Conservation (phyloP, 2,888 invertebrate genomes). For the Cataglyphis albicans region DNA sequence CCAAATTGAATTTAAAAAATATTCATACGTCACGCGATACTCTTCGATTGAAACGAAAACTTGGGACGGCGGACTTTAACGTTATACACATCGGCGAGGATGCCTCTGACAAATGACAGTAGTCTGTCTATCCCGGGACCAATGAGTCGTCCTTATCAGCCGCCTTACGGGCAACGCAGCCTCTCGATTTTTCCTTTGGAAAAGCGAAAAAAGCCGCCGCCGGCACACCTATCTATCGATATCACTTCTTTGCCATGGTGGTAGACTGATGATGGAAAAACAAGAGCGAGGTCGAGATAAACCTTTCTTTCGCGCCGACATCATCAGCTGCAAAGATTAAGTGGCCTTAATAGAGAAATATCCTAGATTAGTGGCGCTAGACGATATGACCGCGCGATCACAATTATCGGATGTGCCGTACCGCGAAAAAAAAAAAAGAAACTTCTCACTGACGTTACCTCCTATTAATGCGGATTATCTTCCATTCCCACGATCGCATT, state of each 20-base stretch:
- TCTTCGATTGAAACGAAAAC: slow-evolving; percentile 65
- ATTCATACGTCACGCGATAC: slow-evolving; percentile 42
- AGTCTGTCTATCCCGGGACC: slow-evolving; percentile 78
- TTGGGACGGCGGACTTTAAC: slow-evolving; percentile 54
- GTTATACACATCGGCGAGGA: slow-evolving; percentile 54
- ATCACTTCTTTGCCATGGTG: slow-evolving; percentile 77
- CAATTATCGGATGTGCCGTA: slow-evolving; percentile 4
- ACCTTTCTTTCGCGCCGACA: slow-evolving; percentile 66
- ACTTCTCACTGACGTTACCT: slow-evolving; percentile 34
- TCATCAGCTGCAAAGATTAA: slow-evolving; percentile 70
- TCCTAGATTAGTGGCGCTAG: slow-evolving; percentile 56
- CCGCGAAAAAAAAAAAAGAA: slow-evolving; percentile 5
- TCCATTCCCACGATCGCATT: slow-evolving; percentile 40
- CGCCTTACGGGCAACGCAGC: slow-evolving; percentile 67
- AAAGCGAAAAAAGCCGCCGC: slow-evolving; percentile 68
- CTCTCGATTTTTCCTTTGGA: slow-evolving; percentile 69
- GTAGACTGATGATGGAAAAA: slow-evolving; percentile 80
- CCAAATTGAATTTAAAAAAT: slow-evolving; percentile 38
- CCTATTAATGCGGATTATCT: slow-evolving; percentile 56
- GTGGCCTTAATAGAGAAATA: slow-evolving; percentile 69
- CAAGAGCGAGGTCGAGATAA: slow-evolving; percentile 74
- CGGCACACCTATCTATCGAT: slow-evolving; percentile 75
- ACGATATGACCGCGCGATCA: slow-evolving; percentile 57
- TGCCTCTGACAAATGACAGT: slow-evolving; percentile 78
- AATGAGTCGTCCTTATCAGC: slow-evolving; percentile 79